phyloP scores from a whole-genome alignment of 2,113 vertebrate genomes.

The Thymallus thymallus region DNA sequence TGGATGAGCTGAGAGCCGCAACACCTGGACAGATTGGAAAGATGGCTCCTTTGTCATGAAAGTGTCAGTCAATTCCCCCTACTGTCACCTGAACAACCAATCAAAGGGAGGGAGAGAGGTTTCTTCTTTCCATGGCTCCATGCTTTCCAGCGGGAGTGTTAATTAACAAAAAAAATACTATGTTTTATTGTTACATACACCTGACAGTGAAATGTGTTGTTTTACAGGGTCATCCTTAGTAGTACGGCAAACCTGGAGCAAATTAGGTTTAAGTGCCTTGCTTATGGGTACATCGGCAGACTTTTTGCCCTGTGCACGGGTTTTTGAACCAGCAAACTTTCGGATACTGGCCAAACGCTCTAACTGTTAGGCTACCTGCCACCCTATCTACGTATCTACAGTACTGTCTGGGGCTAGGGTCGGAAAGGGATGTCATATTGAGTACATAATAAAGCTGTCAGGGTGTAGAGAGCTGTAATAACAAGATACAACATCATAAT shows the following conservation, averaged over 20 bases:
- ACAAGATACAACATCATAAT: not conserved
- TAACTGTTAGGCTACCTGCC: too few relatives aligned
- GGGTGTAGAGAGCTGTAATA: not conserved
- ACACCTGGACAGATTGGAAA: slow-evolving; percentile 72
- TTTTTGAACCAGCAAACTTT: too few relatives aligned
- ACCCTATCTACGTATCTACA: slow-evolving; percentile 17
- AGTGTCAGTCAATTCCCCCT: slow-evolving; percentile 72
- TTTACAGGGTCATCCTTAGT: too few relatives aligned
- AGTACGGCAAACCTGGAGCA: too few relatives aligned
- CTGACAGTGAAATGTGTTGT: too few relatives aligned
- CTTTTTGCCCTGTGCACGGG: too few relatives aligned
- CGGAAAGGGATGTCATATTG: slow-evolving; percentile 32
- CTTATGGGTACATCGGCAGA: too few relatives aligned
- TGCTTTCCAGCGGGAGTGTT: slow-evolving; percentile 37
- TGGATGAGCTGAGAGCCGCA: slow-evolving; percentile 71
- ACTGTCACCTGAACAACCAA: slow-evolving; percentile 61
- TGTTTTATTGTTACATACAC: too few relatives aligned
- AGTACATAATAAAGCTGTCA: slow-evolving; percentile 33
- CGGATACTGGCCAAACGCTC: too few relatives aligned
- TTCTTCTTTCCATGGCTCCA: slow-evolving; percentile 38
- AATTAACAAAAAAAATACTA: not conserved
- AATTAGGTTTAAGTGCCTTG: too few relatives aligned
- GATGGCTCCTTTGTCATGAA: slow-evolving; percentile 78
- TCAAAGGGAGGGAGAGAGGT: slow-evolving; percentile 13
- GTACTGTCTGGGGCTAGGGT: slow-evolving; percentile 21